Percentiles rank a stretch among this genome's conserved stretches.
These are phyloP conservation scores for Sarcophaga bullata DNA, from an alignment of 1,140 invertebrate species.

Conservation along the genomic window DNA sequence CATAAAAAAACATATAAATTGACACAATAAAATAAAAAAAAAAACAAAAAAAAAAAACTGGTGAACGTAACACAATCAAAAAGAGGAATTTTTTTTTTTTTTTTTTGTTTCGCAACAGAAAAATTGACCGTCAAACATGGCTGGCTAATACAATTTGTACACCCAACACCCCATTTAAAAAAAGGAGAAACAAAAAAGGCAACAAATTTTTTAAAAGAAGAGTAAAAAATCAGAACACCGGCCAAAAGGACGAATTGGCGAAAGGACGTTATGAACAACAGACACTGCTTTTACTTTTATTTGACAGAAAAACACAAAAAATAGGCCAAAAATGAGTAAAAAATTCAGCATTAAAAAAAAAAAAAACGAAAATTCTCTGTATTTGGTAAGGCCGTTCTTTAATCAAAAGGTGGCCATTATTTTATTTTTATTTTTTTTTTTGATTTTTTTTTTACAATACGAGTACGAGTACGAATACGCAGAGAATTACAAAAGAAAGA, in stretches of 20 bases:
- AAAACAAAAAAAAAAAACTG: constrained; percentile 3
- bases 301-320: constrained; percentile 28
- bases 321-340: constrained; percentile 31
- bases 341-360: background rate
- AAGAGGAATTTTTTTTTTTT: too few relatives aligned
- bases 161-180: background rate
- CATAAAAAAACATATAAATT: constrained; percentile 16
- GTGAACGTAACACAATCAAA: too few relatives aligned
- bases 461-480: too few relatives aligned
- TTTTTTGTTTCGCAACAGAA: background rate
- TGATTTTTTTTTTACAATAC: too few relatives aligned
- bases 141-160: background rate
- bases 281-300: constrained; percentile 34
- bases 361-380: background rate
- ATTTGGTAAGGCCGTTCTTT: background rate
- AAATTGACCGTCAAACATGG: constrained; percentile 29
- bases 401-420: background rate
- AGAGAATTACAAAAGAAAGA: background rate
- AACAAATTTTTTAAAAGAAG: background rate
- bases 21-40: constrained; percentile 22
- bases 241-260: background rate
- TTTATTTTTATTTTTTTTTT: background rate
- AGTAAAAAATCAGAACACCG: background rate
- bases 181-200: background rate
- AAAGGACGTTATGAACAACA: background rate